Evolutionary conservation across 2,113 vertebrate species (phyloP).

Genomic region (Antechinus flavipes): DNA sequence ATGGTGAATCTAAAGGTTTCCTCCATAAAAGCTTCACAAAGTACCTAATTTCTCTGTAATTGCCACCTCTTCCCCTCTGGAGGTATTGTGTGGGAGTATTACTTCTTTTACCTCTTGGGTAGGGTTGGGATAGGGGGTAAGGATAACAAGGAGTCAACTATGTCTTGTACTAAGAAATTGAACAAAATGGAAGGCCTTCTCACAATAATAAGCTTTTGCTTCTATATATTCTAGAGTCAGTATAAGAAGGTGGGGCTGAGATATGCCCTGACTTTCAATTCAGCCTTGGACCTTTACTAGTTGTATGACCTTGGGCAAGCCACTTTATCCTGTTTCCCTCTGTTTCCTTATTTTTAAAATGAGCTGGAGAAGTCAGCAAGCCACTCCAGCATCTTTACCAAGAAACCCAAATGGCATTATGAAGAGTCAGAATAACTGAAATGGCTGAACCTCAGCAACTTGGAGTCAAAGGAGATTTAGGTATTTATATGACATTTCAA

Average conservation of each 20-base stretch:
- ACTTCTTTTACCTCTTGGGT: background rate
- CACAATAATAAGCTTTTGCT: background rate
- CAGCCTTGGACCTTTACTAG: background rate
- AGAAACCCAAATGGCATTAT: background rate
- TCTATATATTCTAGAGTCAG: background rate
- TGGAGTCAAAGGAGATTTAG: background rate
- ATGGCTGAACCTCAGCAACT: background rate
- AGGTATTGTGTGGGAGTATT: background rate
- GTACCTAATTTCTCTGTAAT: background rate
- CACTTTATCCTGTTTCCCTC: background rate
- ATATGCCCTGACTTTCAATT: background rate
- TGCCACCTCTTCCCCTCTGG: no score
- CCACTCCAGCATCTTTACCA: background rate
- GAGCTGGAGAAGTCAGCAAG: background rate
- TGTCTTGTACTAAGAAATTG: no score
- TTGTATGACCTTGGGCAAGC: background rate
- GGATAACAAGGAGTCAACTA: no score
- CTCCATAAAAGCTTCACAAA: background rate
- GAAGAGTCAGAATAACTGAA: background rate
- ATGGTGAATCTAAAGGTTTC: background rate
- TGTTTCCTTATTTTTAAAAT: background rate
- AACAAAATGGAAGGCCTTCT: background rate
- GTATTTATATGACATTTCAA: background rate
- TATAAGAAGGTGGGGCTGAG: background rate
- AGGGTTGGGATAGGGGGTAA: no score